Percentiles rank a stretch among this genome's conserved stretches.
phyloP scores from a whole-genome alignment of 2,113 vertebrate species.

The Spheniscus mendiculus region DNA sequence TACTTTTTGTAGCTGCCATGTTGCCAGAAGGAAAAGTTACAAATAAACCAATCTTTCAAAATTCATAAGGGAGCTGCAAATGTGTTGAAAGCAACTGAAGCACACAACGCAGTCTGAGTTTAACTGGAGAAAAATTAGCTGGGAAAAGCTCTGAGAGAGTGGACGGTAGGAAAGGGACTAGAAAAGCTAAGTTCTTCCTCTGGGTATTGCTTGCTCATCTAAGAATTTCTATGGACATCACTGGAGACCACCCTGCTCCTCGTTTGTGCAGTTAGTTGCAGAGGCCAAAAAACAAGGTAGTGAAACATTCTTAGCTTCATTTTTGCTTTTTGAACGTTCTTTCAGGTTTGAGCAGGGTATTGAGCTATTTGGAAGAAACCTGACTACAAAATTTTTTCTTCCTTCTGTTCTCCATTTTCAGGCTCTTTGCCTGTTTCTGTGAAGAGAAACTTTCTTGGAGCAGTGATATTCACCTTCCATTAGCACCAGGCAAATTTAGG shows the following conservation, averaged over 20 bases:
- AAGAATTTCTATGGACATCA: not conserved
- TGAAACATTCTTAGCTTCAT: not conserved
- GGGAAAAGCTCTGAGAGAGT: not conserved
- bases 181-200: not conserved
- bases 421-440: not conserved
- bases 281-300: not conserved
- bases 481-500: not conserved
- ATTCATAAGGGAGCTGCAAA: not conserved
- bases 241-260: not conserved
- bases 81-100: not conserved
- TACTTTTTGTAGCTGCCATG: not conserved
- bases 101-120: not conserved
- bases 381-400: not conserved
- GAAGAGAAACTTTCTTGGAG: not conserved
- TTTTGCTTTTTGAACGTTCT: not conserved
- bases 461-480: not conserved
- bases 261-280: not conserved
- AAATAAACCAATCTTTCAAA: not conserved
- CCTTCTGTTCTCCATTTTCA: not conserved
- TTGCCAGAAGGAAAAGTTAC: not conserved
- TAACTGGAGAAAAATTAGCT: not conserved
- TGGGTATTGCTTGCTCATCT: not conserved
- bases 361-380: not conserved
- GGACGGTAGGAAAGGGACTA: not conserved
- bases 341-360: not conserved